Evolutionary conservation across 2,888 invertebrate genomes (phyloP).

Genomic region (Cryptus armator): DNA sequence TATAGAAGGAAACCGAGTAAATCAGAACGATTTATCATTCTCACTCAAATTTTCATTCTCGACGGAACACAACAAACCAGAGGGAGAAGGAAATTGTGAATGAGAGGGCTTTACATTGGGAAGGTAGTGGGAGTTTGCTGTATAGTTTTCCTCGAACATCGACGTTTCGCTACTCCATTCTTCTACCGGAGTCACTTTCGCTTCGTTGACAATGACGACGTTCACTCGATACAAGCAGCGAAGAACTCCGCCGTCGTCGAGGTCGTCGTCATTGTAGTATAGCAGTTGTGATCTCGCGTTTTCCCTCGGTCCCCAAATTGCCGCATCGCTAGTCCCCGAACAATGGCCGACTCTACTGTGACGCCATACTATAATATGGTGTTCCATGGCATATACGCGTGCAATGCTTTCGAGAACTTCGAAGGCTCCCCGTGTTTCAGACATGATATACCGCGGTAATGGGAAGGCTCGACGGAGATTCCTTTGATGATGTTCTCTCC

Average conservation of each 20-base stretch:
- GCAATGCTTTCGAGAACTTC: conserved; percentile 12
- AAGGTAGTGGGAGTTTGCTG: conserved; percentile 5
- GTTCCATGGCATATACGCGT: conserved; percentile 20
- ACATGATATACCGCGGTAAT: conserved; percentile 55
- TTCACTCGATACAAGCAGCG: conserved; percentile 68
- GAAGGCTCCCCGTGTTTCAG: conserved; percentile 32
- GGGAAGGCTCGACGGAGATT: conserved; percentile 43
- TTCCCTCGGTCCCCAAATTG: conserved; percentile 66
- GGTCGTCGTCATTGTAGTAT: conserved; percentile 11
- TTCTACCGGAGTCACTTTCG: conserved; percentile 63
- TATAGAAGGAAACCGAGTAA: conserved; percentile 16
- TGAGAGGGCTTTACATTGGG: conserved; percentile 62
- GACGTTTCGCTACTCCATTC: conserved; percentile 41
- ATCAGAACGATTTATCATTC: conserved; percentile 66
- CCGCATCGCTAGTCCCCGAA: conserved; percentile 72
- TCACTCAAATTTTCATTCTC: conserved; percentile 48
- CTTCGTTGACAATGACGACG: conserved; percentile 71
- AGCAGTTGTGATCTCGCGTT: conserved; percentile 21
- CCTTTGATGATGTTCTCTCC: conserved; percentile 61
- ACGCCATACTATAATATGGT: conserved; percentile 55
- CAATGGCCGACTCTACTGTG: conserved; percentile 68
- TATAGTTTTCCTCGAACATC: conserved; percentile 18
- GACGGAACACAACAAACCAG: conserved; percentile 35
- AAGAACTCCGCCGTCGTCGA: conserved; percentile 22
- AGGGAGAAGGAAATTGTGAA: conserved; percentile 46